Conservation (phyloP, 2,888 invertebrate species). For the Microchrysa polita region DNA sequence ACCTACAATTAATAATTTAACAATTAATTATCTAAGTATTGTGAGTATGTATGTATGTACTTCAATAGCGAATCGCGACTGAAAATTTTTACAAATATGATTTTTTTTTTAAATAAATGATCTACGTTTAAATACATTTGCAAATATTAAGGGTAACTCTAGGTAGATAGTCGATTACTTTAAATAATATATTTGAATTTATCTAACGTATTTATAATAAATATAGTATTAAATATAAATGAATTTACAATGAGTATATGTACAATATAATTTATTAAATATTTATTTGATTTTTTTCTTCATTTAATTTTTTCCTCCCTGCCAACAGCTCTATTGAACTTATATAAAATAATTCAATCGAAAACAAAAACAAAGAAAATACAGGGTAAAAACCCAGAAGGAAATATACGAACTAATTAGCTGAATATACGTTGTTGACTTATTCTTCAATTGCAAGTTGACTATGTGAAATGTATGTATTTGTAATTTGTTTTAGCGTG, state of each 20-base stretch:
- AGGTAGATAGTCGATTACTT: slow-evolving; percentile 17
- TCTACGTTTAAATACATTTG: no score
- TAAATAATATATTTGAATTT: slow-evolving; percentile 13
- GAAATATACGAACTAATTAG: background rate
- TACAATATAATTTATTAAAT: no score
- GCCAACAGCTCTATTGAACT: background rate
- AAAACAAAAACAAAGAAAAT: background rate
- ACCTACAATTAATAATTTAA: no score
- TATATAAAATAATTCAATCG: background rate
- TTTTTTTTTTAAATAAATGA: no score
- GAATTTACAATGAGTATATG: background rate
- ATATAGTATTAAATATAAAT: background rate
- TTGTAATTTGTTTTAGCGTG: background rate
- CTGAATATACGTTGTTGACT: no score
- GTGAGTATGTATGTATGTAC: no score
- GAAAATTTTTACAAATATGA: no score
- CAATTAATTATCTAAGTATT: no score
- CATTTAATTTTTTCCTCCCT: background rate
- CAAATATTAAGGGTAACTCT: background rate
- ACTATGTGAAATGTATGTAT: no score
- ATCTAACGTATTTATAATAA: slow-evolving; percentile 8
- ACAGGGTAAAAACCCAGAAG: background rate
- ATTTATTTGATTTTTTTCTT: background rate
- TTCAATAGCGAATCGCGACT: no score
- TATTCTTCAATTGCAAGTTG: no score